Evolutionary conservation across 1,140 invertebrate species (phyloP).

Genomic region (Colletes gigas): DNA sequence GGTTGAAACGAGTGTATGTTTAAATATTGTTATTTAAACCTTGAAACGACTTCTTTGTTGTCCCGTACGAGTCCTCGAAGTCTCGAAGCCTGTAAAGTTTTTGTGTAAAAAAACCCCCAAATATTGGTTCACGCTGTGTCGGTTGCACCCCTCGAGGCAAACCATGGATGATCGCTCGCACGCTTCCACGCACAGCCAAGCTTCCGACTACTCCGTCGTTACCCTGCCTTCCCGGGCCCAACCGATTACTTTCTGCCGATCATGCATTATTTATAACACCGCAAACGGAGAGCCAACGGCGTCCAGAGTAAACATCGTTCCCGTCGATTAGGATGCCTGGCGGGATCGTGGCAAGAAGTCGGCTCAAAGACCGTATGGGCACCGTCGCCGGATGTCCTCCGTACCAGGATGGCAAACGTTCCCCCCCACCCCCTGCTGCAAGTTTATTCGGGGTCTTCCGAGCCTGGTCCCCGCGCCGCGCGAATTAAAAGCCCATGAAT

Average conservation of each 20-base stretch:
- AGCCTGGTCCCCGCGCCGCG: slow-evolving; percentile 32
- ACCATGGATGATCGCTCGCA: neutral
- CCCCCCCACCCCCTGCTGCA: neutral
- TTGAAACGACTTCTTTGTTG: too few relatives aligned
- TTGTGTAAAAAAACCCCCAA: too few relatives aligned
- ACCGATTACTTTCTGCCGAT: slow-evolving; percentile 23
- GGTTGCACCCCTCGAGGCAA: too few relatives aligned
- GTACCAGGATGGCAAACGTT: slow-evolving; percentile 8
- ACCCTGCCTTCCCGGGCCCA: too few relatives aligned
- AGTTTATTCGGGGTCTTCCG: slow-evolving; percentile 49
- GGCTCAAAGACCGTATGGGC: slow-evolving; percentile 23
- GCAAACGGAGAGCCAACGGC: slow-evolving; percentile 22
- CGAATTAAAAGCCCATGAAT: slow-evolving; percentile 75
- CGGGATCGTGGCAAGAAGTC: slow-evolving; percentile 39
- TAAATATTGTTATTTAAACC: too few relatives aligned
- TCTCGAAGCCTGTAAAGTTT: too few relatives aligned
- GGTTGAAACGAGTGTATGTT: too few relatives aligned
- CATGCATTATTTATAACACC: slow-evolving; percentile 42
- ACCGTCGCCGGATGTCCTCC: neutral
- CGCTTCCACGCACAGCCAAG: neutral
- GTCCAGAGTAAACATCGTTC: slow-evolving; percentile 38
- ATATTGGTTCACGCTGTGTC: too few relatives aligned
- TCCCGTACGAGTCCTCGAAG: too few relatives aligned
- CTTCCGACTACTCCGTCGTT: neutral
- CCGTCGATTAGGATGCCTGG: slow-evolving; percentile 20